Base-by-base conservation (phyloP, 2,797 vertebrate species). In the Notolepis coatsorum region DNA sequence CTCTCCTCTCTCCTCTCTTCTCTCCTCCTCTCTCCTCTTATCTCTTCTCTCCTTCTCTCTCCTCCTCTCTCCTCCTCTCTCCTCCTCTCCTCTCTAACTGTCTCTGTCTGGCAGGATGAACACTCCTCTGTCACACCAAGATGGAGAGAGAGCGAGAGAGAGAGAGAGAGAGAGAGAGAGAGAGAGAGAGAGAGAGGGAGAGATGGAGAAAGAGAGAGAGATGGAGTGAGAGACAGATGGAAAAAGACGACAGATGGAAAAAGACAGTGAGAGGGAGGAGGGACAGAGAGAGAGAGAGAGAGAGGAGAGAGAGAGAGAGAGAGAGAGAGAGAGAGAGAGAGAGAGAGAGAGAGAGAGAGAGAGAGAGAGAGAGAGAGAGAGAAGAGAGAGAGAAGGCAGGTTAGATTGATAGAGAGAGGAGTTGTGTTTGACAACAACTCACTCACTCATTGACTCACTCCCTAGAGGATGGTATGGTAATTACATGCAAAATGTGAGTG, bases 121-220 rank as follows among this genome's bases (percentile, higher is more conserved):
- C 59, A 61, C 57, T 72, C 73, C 30, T 67, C 70, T 25, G 65
- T 73, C 67, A 60, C 50, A 75, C 35, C 38, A 53, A 72, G 21
- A 23, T 25, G 43, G 13, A 61, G 62, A 28, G 50, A 24, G 12
- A 38, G 33, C 30, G 35, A 30, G 33, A 57, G 46, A 17, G 33
- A 20, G 13, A 21, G 27, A 28, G 5, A 42, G 42, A 45, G 42
- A 7, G 0, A 23, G 42, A 45, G 41, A 23, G 1, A 2, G 30
- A 17, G 5, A 15, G 54, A 68, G 20, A 8, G 21, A 9, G 18
- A 63, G 30, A 10, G 15, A 18, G 5, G 21, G 20, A 30, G 9
- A 42, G 8, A 55, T 17, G 13, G 45, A 54, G 27, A 13, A 33
- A 23, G 53, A 47, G 28, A 5, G 0, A 49, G 56, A n/a, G 21